Evolutionary conservation across 2,888 invertebrate genomes (phyloP).

Genomic region (Sminthurides aquaticus): DNA sequence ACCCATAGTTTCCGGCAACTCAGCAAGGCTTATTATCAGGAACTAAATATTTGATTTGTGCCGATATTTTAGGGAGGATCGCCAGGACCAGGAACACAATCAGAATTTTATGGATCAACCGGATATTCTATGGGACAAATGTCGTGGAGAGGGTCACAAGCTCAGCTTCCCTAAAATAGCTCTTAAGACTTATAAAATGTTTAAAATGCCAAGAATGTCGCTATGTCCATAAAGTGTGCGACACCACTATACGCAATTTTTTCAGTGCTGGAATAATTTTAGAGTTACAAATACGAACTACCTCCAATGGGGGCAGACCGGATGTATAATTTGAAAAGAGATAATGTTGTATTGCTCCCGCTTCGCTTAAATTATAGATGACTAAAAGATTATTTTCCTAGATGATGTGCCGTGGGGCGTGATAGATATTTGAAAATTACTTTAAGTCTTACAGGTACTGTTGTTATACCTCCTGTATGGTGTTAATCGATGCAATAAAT

Average conservation of each 20-base stretch:
- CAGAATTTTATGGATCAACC: conserved; percentile 47
- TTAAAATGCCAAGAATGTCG: not conserved
- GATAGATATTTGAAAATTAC: not conserved
- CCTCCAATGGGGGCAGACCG: too few species aligned
- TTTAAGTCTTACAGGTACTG: not conserved
- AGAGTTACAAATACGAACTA: too few species aligned
- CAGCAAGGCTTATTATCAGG: not conserved
- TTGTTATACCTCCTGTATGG: not conserved
- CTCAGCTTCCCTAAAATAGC: conserved; percentile 45
- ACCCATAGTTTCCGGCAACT: not conserved
- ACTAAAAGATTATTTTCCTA: not conserved
- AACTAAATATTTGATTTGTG: not conserved
- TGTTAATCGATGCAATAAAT: not conserved
- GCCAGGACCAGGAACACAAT: conserved; percentile 39
- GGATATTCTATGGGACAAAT: conserved; percentile 52
- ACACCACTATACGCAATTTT: too few species aligned
- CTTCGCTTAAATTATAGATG: too few species aligned
- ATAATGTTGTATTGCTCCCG: too few species aligned
- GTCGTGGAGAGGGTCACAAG: conserved; percentile 55
- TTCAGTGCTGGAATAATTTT: too few species aligned
- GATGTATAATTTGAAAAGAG: too few species aligned
- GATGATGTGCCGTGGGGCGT: not conserved
- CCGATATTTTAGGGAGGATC: conserved; percentile 40
- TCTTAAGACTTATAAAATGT: conserved; percentile 46
- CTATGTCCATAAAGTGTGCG: too few species aligned